Conservation (phyloP, 2,113 vertebrate species). For the Vireo altiloquus region DNA sequence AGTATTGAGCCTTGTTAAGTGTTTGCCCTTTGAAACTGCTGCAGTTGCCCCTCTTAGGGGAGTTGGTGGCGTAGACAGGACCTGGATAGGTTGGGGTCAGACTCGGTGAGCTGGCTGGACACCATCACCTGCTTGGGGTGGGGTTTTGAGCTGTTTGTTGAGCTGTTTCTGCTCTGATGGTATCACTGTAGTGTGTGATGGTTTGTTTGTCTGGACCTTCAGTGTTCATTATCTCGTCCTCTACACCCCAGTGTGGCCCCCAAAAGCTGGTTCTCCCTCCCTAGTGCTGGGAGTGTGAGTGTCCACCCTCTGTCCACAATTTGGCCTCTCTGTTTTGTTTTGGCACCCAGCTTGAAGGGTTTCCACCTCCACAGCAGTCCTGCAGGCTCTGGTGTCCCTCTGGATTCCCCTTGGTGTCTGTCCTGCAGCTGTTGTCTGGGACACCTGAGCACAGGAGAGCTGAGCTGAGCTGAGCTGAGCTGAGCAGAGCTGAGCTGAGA, state of each 20-base stretch:
- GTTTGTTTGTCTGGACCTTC: not conserved
- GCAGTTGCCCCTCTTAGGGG: not conserved
- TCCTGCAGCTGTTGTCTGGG: not conserved
- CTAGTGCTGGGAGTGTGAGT: not conserved
- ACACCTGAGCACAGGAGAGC: not conserved
- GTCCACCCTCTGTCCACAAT: not conserved
- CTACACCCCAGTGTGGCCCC: not conserved
- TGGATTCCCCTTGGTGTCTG: not conserved
- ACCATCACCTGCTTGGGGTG: rapidly evolving
- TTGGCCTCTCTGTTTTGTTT: not conserved
- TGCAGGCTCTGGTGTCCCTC: not conserved
- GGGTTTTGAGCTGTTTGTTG: not conserved
- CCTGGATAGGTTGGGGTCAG: not conserved
- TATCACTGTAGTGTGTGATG: not conserved
- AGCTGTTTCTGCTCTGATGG: not conserved
- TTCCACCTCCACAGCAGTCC: not conserved
- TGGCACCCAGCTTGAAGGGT: not conserved
- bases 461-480: not conserved
- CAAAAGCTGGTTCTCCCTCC: not conserved
- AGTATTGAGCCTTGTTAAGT: not conserved
- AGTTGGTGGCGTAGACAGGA: rapidly evolving
- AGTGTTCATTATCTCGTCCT: not conserved
- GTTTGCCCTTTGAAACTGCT: not conserved
- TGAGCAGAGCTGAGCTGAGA: not conserved
- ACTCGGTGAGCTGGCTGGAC: not conserved